These are phyloP conservation scores for Melanotaenia trifasciata DNA, from an alignment of 2,797 vertebrate species.

Conservation along the genomic window DNA sequence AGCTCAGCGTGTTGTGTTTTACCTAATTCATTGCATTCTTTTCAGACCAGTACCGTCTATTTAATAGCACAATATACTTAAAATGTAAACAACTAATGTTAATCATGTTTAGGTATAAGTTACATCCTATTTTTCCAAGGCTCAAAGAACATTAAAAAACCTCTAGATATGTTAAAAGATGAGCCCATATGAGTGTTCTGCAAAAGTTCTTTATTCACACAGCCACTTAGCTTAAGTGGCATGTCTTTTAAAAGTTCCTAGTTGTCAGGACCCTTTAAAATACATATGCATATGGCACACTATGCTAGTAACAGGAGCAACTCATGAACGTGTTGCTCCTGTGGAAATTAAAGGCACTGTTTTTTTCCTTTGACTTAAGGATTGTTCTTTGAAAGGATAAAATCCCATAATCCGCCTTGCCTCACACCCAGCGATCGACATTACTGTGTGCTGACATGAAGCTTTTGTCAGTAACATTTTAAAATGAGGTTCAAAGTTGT, in stretches of 20 bases:
- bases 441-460: constrained; percentile 63
- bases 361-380: constrained; percentile 64
- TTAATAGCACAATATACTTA: constrained; percentile 45
- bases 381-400: constrained; percentile 75
- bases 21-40: constrained; percentile 15
- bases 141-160: constrained; percentile 13
- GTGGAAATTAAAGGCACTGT: constrained; percentile 66
- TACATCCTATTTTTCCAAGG: constrained; percentile 3
- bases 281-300: constrained; percentile 59
- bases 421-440: constrained; percentile 50
- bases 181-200: constrained; percentile 19
- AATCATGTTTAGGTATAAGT: constrained; percentile 25
- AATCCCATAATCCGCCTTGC: constrained; percentile 72
- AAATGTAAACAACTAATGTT: constrained; percentile 33
- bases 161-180: constrained; percentile 44
- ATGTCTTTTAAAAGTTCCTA: constrained; percentile 64
- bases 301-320: constrained; percentile 61
- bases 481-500: constrained; percentile 37
- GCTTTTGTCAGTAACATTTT: constrained; percentile 48
- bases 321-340: constrained; percentile 64
- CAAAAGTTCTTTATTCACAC: constrained; percentile 44
- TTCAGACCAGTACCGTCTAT: constrained; percentile 41
- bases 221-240: constrained; percentile 46
- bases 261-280: constrained; percentile 65
- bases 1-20: constrained; percentile 47